Conservation (phyloP, 2,888 invertebrate genomes). For the Seira sanloemensis region DNA sequence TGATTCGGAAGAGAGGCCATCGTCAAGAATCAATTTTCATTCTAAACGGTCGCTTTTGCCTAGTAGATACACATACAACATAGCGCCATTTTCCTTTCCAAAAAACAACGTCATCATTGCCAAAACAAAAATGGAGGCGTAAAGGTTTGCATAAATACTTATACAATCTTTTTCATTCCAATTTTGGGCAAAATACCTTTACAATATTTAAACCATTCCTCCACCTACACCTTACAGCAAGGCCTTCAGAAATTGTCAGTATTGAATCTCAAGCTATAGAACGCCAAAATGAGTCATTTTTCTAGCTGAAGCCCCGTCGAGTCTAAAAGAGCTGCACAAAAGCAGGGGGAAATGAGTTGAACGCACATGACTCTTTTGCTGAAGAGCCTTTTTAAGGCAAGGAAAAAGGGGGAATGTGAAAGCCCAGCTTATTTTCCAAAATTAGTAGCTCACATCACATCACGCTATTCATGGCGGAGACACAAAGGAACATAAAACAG, state of each 20-base stretch:
- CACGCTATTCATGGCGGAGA: neutral
- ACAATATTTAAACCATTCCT: no score
- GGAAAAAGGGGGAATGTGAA: conserved; percentile 4
- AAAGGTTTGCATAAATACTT: neutral
- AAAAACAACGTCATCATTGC: neutral
- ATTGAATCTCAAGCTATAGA: no score
- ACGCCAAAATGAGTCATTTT: no score
- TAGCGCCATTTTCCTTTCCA: neutral
- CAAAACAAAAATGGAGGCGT: neutral
- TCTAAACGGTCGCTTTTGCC: no score
- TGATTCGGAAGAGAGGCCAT: neutral
- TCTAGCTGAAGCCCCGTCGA: no score
- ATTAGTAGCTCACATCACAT: neutral
- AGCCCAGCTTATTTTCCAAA: neutral
- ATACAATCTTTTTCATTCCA: neutral
- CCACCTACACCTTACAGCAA: no score
- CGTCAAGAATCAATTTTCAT: neutral
- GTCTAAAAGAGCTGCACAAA: no score
- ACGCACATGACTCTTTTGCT: conserved; percentile 20
- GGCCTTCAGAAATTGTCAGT: no score
- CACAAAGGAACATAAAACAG: neutral
- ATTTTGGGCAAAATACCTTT: neutral
- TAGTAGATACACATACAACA: no score
- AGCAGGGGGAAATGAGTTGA: neutral
- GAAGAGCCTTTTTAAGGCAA: conserved; percentile 32